These are phyloP conservation scores for Panorpa germanica DNA, from an alignment of 2,888 invertebrate genomes.

Conservation along the genomic window DNA sequence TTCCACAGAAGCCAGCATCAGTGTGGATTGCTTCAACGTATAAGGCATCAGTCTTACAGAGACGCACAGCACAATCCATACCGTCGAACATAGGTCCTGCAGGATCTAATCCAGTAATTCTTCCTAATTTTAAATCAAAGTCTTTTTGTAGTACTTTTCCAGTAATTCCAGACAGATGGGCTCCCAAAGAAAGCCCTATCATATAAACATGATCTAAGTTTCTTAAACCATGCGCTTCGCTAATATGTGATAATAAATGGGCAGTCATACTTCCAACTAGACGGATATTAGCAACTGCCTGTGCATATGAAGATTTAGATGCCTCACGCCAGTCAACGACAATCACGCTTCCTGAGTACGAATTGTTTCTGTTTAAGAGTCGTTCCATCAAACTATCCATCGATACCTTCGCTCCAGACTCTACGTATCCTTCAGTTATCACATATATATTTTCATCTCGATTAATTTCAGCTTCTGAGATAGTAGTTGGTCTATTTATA, in stretches of 20 bases:
- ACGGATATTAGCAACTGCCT: conserved; percentile 69
- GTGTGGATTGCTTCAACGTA: conserved; percentile 76
- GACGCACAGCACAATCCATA: conserved; percentile 47
- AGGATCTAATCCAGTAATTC: conserved; percentile 68
- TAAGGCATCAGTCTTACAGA: conserved; percentile 61
- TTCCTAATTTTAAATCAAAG: conserved; percentile 42
- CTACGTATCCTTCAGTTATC: no score
- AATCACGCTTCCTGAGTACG: conserved; percentile 52
- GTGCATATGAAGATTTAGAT: conserved; percentile 61
- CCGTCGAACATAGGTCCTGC: conserved; percentile 73
- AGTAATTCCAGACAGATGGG: conserved; percentile 57
- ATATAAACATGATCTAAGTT: conserved; percentile 44
- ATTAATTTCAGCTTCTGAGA: no score
- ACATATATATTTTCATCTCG: no score
- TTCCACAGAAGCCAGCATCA: conserved; percentile 29
- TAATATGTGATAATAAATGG: no score
- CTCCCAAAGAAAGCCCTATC: conserved; percentile 63
- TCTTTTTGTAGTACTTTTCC: conserved; percentile 45
- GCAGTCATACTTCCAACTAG: conserved; percentile 60
- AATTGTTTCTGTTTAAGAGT: no score
- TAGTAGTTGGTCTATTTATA: conserved; percentile 43
- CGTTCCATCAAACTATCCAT: no score
- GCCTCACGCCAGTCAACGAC: conserved; percentile 64
- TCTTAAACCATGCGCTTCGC: no score
- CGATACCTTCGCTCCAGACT: no score